Evolutionary conservation across 2,113 vertebrate genomes (phyloP).

Genomic region (Salvelinus fontinalis): DNA sequence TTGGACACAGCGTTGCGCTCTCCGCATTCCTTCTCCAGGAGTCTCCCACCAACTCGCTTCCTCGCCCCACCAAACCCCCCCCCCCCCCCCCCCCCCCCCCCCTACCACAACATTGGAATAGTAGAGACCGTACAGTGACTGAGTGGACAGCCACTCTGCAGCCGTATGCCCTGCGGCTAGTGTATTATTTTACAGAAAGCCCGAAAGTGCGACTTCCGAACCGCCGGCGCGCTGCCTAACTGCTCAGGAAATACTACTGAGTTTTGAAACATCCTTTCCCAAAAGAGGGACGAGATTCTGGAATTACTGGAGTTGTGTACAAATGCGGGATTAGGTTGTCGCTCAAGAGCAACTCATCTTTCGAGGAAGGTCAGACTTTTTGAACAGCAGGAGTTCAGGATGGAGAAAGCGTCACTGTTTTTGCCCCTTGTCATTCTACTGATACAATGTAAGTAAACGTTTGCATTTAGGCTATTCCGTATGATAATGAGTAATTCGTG

Average conservation of each 20-base stretch:
- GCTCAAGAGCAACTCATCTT: conserved; percentile 43
- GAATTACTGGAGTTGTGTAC: conserved; percentile 55
- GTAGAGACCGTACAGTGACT: not conserved
- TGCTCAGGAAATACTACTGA: not conserved
- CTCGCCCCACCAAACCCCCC: not conserved
- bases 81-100: not conserved
- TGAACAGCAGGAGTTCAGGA: conserved; percentile 29
- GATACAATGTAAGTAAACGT: conserved; percentile 65
- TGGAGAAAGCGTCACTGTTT: conserved; percentile 63
- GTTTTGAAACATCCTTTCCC: not conserved
- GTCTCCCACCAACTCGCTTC: conserved; percentile 30
- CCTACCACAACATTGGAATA: not conserved
- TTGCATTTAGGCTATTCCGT: not conserved
- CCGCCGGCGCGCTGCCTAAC: not conserved
- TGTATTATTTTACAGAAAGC: not conserved
- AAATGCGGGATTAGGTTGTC: conserved; percentile 55
- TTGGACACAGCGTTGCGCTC: conserved; percentile 66
- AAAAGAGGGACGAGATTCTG: not conserved
- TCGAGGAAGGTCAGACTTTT: conserved; percentile 18
- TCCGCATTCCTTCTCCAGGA: conserved; percentile 42
- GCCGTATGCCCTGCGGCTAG: not conserved
- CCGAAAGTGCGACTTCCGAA: not conserved
- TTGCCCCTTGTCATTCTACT: conserved; percentile 55
- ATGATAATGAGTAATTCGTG: not conserved
- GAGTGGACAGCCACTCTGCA: not conserved